A percentile compares a stretch with the other conserved stretches of the same genome.
Evolutionary conservation across 2,113 vertebrate species (phyloP).

Genomic region (Pachypanchax playfairii): DNA sequence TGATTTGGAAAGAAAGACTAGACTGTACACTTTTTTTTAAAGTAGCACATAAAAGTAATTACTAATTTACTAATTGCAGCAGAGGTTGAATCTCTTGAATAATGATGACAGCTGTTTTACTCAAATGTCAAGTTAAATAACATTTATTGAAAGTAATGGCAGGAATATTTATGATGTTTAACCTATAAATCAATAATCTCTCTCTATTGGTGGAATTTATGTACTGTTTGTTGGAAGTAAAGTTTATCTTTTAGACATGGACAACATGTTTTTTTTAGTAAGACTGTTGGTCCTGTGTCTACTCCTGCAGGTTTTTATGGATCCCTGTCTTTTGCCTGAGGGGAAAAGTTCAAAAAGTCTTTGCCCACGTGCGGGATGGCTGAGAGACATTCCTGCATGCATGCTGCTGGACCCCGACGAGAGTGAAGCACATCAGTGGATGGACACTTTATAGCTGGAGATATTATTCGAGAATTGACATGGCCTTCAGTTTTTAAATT

Average conservation of each 20-base stretch:
- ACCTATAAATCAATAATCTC: not conserved
- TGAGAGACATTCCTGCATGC: constrained; percentile 13
- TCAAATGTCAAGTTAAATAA: not conserved
- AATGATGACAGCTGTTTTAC: not conserved
- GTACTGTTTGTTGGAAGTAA: too few species aligned
- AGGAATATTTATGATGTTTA: not conserved
- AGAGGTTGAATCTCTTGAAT: not conserved
- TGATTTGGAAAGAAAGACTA: too few species aligned
- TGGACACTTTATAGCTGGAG: constrained; percentile 7
- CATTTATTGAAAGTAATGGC: not conserved
- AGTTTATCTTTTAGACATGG: not conserved
- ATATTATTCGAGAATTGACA: too few species aligned
- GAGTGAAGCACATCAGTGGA: constrained; percentile 9
- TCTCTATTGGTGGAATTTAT: not conserved
- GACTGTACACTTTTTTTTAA: too few species aligned
- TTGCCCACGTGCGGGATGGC: constrained; percentile 1
- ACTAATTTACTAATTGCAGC: not conserved
- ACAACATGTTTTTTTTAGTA: not conserved
- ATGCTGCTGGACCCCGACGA: not conserved
- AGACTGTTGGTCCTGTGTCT: not conserved
- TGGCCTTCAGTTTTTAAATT: too few species aligned
- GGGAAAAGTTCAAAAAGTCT: constrained; percentile 13
- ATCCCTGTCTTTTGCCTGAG: not conserved
- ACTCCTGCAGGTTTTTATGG: not conserved
- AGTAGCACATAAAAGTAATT: too few species aligned